Evolutionary conservation across 2,113 vertebrate species (phyloP).

Genomic region (Gallinago paraguaiae): DNA sequence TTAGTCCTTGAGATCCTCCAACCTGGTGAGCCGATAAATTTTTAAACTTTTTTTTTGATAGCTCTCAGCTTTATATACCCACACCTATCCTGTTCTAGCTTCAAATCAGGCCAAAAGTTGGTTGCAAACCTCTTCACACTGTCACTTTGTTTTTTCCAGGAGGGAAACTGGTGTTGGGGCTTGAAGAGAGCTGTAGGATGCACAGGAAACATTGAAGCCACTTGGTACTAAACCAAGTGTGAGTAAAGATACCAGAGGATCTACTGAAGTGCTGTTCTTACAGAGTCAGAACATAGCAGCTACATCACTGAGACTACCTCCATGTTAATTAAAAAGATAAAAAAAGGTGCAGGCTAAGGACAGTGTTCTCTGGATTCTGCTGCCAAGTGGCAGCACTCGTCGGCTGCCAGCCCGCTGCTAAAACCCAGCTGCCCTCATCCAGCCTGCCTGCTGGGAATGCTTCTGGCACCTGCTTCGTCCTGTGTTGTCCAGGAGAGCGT

Average conservation of each 20-base stretch:
- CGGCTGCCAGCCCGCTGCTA: not conserved
- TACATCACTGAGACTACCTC: not conserved
- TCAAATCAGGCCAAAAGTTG: not conserved
- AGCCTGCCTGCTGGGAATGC: slow-evolving; percentile 1
- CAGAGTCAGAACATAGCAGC: not conserved
- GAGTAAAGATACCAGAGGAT: not conserved
- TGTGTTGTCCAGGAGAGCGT: not conserved
- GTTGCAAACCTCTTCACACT: not conserved
- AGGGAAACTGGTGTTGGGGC: not conserved
- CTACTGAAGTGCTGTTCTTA: not conserved
- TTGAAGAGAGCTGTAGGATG: not conserved
- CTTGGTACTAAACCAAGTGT: not conserved
- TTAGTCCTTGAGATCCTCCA: not conserved
- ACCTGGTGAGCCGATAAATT: not conserved
- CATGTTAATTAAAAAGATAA: not conserved
- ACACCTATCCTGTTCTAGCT: not conserved
- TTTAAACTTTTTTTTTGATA: accelerated
- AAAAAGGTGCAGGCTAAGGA: not conserved
- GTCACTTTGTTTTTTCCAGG: not conserved
- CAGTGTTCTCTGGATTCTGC: not conserved
- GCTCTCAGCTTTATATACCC: not conserved
- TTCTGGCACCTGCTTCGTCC: not conserved
- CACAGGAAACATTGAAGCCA: not conserved
- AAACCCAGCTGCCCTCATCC: not conserved
- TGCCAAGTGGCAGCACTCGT: not conserved